Percentiles rank a stretch among this genome's conserved stretches.
phyloP scores from a whole-genome alignment of 2,797 vertebrate genomes.

The Sebastes ruberrimus region DNA sequence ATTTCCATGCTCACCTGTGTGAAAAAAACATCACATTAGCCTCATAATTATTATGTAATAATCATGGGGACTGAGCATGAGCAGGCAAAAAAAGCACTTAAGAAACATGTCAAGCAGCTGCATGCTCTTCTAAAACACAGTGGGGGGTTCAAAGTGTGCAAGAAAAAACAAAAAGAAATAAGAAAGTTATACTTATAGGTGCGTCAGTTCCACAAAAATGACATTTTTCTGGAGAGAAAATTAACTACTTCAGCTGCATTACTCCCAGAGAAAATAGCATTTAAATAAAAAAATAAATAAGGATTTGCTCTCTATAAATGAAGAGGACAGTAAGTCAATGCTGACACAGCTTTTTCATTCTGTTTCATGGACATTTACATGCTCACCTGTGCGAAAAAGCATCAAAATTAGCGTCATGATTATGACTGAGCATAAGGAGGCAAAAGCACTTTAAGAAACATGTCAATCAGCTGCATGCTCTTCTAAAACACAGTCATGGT shows the following conservation, averaged over 20 bases:
- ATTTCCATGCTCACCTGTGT: not conserved
- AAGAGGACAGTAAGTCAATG: not conserved
- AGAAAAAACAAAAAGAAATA: not conserved
- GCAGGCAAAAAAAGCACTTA: not conserved
- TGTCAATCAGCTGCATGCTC: not conserved
- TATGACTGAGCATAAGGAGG: not conserved
- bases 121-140: not conserved
- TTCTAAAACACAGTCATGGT: not conserved
- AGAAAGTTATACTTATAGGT: slow-evolving; percentile 28
- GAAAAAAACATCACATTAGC: not conserved
- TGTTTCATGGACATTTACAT: not conserved
- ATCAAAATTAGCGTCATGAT: not conserved
- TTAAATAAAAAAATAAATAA: not conserved
- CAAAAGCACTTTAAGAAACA: not conserved
- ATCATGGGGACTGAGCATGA: not conserved
- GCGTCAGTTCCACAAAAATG: slow-evolving; percentile 4
- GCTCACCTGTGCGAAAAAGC: not conserved
- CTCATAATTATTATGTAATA: not conserved
- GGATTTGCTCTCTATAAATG: not conserved
- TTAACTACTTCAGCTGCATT: not conserved
- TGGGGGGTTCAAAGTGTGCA: not conserved
- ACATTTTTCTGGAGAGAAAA: slow-evolving; percentile 2
- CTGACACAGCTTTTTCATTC: not conserved
- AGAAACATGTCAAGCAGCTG: not conserved
- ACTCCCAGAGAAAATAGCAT: not conserved